Evolutionary conservation across 1,140 invertebrate genomes (phyloP).

Genomic region (Pollicipes pollicipes): DNA sequence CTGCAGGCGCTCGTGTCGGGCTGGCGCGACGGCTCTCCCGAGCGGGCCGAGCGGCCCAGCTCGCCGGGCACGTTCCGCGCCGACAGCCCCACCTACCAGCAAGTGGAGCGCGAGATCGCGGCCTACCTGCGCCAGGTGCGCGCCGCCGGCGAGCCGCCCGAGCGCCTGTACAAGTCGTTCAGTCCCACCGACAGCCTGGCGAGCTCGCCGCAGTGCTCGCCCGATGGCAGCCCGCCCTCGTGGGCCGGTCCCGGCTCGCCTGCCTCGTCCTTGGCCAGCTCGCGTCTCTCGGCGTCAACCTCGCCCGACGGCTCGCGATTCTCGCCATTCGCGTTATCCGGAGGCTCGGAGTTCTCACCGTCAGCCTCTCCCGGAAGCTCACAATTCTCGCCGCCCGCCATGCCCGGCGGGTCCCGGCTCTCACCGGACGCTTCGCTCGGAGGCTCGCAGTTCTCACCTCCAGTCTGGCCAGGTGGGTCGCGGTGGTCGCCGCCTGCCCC

Average conservation of each 20-base stretch:
- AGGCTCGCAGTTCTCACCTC: background rate
- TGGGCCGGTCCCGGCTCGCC: no score
- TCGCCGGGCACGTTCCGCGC: background rate
- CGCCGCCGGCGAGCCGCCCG: no score
- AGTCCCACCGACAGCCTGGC: background rate
- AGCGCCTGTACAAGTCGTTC: background rate
- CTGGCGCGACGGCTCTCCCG: background rate
- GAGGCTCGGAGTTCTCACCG: background rate
- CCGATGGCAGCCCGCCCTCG: no score
- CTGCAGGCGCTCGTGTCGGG: background rate
- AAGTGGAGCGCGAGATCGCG: background rate
- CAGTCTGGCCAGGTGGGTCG: background rate
- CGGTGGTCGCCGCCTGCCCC: no score
- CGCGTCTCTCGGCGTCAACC: no score
- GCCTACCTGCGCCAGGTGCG: background rate
- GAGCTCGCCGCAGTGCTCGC: background rate
- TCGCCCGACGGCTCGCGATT: background rate
- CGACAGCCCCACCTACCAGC: background rate
- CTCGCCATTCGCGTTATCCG: background rate
- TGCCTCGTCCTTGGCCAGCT: no score
- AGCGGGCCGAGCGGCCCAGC: background rate
- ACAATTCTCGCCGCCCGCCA: background rate
- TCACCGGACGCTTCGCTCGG: background rate
- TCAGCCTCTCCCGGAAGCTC: background rate
- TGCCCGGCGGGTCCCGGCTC: background rate